Percentiles rank a stretch among this genome's conserved stretches.
Evolutionary conservation across 2,113 vertebrate species (phyloP).

Genomic region (Rhynchomys soricoides): DNA sequence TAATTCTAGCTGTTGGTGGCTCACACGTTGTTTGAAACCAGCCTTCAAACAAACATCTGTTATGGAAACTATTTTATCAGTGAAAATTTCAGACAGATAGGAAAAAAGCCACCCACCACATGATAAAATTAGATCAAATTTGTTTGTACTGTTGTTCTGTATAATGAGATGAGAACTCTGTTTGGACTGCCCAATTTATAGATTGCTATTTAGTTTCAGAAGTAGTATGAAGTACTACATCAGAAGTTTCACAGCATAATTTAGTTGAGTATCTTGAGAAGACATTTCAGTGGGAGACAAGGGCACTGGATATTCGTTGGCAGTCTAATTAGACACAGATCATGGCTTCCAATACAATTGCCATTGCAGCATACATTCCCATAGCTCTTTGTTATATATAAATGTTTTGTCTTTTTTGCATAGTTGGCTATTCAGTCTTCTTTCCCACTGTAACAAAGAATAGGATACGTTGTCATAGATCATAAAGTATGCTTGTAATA

Average conservation of each 20-base stretch:
- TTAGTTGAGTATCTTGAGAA: constrained; percentile 49
- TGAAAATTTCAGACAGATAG: neutral
- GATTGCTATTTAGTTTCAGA: constrained; percentile 44
- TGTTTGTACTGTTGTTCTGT: neutral
- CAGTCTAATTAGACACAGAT: neutral
- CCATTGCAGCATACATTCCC: neutral
- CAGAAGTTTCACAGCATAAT: neutral
- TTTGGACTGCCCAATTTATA: constrained; percentile 24
- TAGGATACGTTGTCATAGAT: neutral
- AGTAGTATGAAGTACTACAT: constrained; percentile 44
- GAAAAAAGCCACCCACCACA: neutral
- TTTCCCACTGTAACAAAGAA: neutral
- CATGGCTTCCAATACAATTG: neutral
- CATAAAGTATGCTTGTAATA: neutral
- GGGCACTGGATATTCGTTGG: neutral
- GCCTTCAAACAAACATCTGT: neutral
- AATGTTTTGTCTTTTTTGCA: neutral
- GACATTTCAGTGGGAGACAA: constrained; percentile 40
- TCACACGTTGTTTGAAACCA: neutral
- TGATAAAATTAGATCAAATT: neutral
- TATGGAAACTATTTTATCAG: neutral
- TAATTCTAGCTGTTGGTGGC: neutral
- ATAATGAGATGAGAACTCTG: neutral
- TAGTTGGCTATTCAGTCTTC: neutral
- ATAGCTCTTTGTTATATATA: neutral